Conservation (phyloP, 2,113 vertebrate genomes). For the Syngnathoides biaculeatus region DNA sequence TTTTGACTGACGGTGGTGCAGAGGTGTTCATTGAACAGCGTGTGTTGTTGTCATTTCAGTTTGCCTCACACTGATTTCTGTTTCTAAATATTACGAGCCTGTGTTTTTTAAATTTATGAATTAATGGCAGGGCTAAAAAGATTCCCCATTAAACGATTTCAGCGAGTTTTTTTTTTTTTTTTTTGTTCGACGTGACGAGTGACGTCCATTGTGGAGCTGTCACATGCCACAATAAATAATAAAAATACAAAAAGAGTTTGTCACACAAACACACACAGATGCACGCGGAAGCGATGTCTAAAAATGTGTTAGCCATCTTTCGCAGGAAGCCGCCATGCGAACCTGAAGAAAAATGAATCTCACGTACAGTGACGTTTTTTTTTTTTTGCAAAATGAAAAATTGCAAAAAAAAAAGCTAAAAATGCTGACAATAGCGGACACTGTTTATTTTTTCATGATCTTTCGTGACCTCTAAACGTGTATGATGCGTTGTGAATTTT, state of each 20-base stretch:
- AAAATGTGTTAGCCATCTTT: slow-evolving; percentile 11
- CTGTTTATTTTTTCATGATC: not conserved
- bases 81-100: not conserved
- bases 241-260: not conserved
- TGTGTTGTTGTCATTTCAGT: not conserved
- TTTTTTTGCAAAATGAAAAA: too few relatives aligned
- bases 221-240: slow-evolving; percentile 19
- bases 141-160: not conserved
- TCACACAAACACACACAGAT: slow-evolving; percentile 19
- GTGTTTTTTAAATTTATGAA: not conserved
- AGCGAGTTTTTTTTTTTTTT: not conserved
- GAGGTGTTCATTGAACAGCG: not conserved
- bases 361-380: not conserved
- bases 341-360: slow-evolving; percentile 8
- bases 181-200: slow-evolving; percentile 12
- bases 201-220: slow-evolving; percentile 23
- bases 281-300: slow-evolving; percentile 13
- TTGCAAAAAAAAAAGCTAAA: not conserved
- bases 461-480: not conserved
- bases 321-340: not conserved
- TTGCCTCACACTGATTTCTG: not conserved
- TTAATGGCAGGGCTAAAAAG: not conserved
- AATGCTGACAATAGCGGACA: not conserved
- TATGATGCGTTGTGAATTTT: not conserved
- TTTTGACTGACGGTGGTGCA: not conserved